Conservation (phyloP, 2,888 invertebrate species). For the Branchellion lobata region DNA sequence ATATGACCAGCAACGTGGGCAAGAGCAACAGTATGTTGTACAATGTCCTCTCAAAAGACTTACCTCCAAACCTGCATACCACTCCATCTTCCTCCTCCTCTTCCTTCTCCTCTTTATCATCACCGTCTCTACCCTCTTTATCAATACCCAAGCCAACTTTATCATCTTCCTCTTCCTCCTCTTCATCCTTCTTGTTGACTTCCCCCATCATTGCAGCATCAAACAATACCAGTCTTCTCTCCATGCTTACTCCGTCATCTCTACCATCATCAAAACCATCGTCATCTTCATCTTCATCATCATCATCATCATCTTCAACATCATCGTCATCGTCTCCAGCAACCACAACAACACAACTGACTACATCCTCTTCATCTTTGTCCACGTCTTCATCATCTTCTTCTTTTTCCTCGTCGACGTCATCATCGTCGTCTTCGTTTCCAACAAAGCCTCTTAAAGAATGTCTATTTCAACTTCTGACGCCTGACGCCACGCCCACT, state of each 20-base stretch:
- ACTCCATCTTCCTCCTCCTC: not conserved
- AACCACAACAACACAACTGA: no score
- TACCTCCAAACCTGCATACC: not conserved
- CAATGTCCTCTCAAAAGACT: not conserved
- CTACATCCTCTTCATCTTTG: not conserved
- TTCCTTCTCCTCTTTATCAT: slow-evolving; percentile 5
- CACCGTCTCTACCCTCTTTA: not conserved
- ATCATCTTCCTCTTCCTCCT: no score
- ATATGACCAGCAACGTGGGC: not conserved
- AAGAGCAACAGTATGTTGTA: not conserved
- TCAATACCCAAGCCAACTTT: not conserved
- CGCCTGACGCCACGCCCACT: not conserved
- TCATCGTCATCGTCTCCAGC: not conserved
- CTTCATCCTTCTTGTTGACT: no score
- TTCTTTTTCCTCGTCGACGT: not conserved
- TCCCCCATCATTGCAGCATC: not conserved
- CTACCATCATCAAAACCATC: not conserved
- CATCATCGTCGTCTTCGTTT: not conserved
- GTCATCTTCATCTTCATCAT: not conserved
- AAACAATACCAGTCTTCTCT: not conserved
- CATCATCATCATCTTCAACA: not conserved
- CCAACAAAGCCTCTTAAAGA: not conserved
- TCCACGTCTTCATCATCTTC: not conserved
- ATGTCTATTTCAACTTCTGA: not conserved
- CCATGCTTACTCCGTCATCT: not conserved